Base-by-base conservation (phyloP, 2,113 vertebrate species). In the Sylvia atricapilla region DNA sequence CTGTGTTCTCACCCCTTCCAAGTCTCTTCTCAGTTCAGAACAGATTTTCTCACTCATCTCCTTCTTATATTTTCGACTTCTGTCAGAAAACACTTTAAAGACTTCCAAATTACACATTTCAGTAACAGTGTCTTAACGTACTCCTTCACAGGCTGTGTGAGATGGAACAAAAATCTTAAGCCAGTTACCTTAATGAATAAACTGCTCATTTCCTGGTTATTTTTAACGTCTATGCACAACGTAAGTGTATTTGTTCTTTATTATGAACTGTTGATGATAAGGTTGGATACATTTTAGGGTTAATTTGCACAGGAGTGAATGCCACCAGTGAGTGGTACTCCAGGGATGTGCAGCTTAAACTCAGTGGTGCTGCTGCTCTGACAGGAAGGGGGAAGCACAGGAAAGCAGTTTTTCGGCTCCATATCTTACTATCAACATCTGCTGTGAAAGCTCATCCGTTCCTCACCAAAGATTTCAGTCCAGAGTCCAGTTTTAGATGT, bases 161-260 rank as follows among this genome's bases (percentile, higher is more conserved):
- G 7, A 7, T 22, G 30, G 41, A 88, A 31, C 8, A 78, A 74
- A 74, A 78, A 28, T 49, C 66, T 53, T 39, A 20, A 67, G 46
- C 43, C 25, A 25, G 46, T 8, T 87, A 43, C 47, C 44, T 55
- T 58, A 49, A n/a, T 39, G 63, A 83, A 79, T 88, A 41, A 31
- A 16, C 7, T 53, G 28, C 5, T 83, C 5, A 14, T 58, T 76
- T 66, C 12, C 23, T 68, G 19, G 9, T 55, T 66, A 30, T 70
- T 79, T 75, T 72, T 67, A 44, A 30, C 0, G 0, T 44, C 31
- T 85, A 0, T 39, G 24, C 59, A 47, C 8, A 30, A 37, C 2
- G 0, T 58, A 39, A 18, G 11, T 47, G 9, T n/a, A 18, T 9
- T 23, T 84, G 37, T 49, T 82, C 16, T 78, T 69, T 53, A 44